These are phyloP conservation scores for Artibeus jamaicensis DNA, from an alignment of 2,797 vertebrate species.

Conservation along the genomic window DNA sequence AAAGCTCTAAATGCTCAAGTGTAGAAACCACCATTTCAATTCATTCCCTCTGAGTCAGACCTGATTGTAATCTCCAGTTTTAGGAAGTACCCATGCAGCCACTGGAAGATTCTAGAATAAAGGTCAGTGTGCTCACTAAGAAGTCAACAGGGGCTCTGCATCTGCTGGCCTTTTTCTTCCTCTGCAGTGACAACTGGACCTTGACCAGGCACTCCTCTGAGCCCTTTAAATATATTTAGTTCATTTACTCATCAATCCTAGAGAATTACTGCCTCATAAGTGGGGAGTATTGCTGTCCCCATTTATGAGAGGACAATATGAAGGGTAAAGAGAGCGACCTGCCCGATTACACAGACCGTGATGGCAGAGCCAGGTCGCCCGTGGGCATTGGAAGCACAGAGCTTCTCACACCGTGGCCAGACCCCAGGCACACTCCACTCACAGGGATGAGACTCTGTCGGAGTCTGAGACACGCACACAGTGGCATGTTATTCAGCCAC, in stretches of 20 bases:
- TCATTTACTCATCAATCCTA: not conserved
- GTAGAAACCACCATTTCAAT: not conserved
- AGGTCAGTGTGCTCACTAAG: not conserved
- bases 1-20: not conserved
- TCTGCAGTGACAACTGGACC: not conserved
- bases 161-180: not conserved
- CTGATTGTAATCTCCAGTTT: not conserved
- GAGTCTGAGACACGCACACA: not conserved
- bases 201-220: not conserved
- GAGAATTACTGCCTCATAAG: no score
- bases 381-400: not conserved
- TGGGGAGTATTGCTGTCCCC: not conserved
- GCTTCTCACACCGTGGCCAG: not conserved
- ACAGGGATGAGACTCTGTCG: not conserved
- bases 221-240: not conserved
- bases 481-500: not conserved
- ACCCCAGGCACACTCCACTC: not conserved
- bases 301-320: not conserved
- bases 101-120: slow-evolving; percentile 20
- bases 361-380: not conserved
- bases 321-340: not conserved
- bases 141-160: not conserved
- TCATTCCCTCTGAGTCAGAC: not conserved
- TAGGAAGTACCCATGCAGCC: not conserved
- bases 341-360: not conserved